Conservation (phyloP, 2,797 vertebrate genomes). For the Onychomys arenicola region DNA sequence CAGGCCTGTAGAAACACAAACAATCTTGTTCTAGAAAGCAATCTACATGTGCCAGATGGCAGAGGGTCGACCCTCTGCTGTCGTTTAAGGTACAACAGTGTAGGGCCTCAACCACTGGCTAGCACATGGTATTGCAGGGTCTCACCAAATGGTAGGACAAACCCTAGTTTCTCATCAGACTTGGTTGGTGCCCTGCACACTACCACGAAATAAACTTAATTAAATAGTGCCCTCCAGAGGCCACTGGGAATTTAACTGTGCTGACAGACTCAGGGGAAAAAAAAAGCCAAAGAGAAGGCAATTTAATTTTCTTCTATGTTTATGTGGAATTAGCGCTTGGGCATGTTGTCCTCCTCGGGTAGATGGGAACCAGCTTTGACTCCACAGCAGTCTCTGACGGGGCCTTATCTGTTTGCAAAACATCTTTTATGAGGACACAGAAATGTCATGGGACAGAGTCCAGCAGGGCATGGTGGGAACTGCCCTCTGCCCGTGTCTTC, state of each 20-base stretch:
- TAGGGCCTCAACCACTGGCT: not conserved
- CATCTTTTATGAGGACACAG: not conserved
- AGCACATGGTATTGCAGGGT: not conserved
- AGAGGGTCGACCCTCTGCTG: not conserved
- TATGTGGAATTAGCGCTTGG: not conserved
- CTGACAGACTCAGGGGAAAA: not conserved
- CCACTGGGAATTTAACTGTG: constrained; percentile 67
- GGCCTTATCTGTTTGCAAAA: not conserved
- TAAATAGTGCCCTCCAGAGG: constrained; percentile 89
- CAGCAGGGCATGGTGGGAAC: not conserved
- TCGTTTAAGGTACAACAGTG: not conserved
- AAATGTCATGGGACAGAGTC: not conserved
- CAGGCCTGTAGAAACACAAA: not conserved
- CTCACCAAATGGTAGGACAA: not conserved
- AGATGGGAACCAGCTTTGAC: not conserved
- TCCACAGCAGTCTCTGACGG: not conserved
- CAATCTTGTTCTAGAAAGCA: not conserved
- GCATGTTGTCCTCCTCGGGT: not conserved
- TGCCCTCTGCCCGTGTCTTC: not conserved
- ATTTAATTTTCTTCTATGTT: constrained; percentile 26
- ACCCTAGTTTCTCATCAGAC: not conserved
- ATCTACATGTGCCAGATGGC: not conserved
- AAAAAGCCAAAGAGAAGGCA: constrained; percentile 12
- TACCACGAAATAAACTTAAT: constrained; percentile 79
- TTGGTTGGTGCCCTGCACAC: not conserved